Percentiles rank a stretch among this genome's conserved stretches.
Conservation (phyloP, 2,797 vertebrate species). For the Notamacropus eugenii region DNA sequence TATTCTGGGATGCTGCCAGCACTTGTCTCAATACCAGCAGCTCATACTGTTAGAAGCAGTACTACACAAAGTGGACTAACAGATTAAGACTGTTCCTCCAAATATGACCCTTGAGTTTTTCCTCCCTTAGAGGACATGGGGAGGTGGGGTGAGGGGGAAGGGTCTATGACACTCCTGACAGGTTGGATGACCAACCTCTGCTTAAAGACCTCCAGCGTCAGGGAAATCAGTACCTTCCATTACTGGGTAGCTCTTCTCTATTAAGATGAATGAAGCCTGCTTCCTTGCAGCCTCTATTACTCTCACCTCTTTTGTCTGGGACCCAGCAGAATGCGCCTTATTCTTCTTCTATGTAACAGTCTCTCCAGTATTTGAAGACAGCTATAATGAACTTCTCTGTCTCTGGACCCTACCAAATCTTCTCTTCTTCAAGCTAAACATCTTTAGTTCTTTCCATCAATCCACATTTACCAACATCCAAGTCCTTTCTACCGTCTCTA, state of each 20-base stretch:
- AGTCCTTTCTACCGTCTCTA: not conserved
- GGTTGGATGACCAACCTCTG: not conserved
- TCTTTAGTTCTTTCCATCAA: not conserved
- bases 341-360: not conserved
- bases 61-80: not conserved
- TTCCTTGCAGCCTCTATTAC: not conserved
- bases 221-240: not conserved
- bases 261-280: not conserved
- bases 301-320: not conserved
- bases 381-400: not conserved
- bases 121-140: not conserved
- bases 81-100: not conserved
- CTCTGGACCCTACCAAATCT: not conserved
- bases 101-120: not conserved
- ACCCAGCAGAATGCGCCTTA: not conserved
- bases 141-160: not conserved
- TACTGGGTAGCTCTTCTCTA: not conserved
- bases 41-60: constrained; percentile 13
- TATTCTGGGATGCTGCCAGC: not conserved
- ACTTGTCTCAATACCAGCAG: not conserved
- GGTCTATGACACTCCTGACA: not conserved
- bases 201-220: not conserved
- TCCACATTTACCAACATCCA: not conserved
- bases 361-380: not conserved
- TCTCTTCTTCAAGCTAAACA: not conserved